Conservation (phyloP, 2,797 vertebrate species). For the Girardinus metallicus region DNA sequence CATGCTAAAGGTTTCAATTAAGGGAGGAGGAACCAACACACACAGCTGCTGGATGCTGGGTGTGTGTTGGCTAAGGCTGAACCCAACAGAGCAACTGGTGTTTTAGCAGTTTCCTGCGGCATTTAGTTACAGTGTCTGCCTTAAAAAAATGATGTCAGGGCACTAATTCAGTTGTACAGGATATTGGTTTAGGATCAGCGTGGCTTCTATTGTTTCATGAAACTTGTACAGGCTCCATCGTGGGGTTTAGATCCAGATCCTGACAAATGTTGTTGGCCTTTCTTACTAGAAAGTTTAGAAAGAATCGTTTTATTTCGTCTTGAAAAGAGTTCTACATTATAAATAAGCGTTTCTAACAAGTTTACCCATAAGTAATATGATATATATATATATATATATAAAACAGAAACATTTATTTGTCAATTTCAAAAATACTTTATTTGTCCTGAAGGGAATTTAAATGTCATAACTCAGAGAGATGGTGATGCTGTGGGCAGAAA, state of each 20-base stretch:
- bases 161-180: conserved; percentile 53
- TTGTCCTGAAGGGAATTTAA: background rate
- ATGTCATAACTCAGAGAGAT: background rate
- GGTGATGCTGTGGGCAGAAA: background rate
- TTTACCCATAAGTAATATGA: background rate
- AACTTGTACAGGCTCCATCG: background rate
- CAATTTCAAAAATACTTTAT: background rate
- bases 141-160: conserved; percentile 39
- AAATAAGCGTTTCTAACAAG: background rate
- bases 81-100: conserved; percentile 30
- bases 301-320: background rate
- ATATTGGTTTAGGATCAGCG: conserved; percentile 53
- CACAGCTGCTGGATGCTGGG: conserved; percentile 61
- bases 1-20: conserved; percentile 80
- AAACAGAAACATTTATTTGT: background rate
- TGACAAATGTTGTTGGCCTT: background rate
- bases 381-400: background rate
- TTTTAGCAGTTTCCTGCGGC: conserved; percentile 49
- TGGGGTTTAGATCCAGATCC: background rate
- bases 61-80: conserved; percentile 49
- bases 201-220: conserved; percentile 38
- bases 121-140: conserved; percentile 52
- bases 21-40: conserved; percentile 74
- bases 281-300: background rate
- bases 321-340: background rate